These are phyloP conservation scores for Chalcosyrphus nemorum DNA, from an alignment of 2,888 invertebrate species.

Conservation along the genomic window DNA sequence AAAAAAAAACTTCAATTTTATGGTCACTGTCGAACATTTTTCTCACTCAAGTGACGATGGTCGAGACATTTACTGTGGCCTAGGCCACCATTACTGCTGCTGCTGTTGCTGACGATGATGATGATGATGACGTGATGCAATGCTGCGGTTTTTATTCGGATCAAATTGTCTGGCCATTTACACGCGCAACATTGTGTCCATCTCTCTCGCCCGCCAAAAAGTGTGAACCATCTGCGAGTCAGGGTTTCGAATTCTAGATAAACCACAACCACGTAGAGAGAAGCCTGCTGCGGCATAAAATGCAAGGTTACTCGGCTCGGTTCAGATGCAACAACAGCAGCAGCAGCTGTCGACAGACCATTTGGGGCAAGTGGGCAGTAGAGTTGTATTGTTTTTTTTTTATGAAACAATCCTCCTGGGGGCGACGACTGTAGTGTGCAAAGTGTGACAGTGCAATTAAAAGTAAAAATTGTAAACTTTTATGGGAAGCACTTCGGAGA, in stretches of 20 bases:
- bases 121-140: slow-evolving; percentile 60
- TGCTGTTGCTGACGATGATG: background rate
- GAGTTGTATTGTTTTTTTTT: background rate
- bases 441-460: slow-evolving; percentile 65
- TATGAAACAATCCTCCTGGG: slow-evolving; percentile 11
- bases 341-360: slow-evolving; percentile 27
- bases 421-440: slow-evolving; percentile 26
- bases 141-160: slow-evolving; percentile 64
- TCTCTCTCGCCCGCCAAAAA: slow-evolving; percentile 40
- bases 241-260: slow-evolving; percentile 33
- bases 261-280: slow-evolving; percentile 33
- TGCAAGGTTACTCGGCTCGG: slow-evolving; percentile 42
- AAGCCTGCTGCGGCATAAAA: background rate
- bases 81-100: background rate
- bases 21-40: slow-evolving; percentile 35
- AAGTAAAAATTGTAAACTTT: slow-evolving; percentile 45
- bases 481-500: slow-evolving; percentile 38
- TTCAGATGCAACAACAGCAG: slow-evolving; percentile 26
- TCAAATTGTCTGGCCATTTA: slow-evolving; percentile 61
- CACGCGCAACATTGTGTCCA: slow-evolving; percentile 56
- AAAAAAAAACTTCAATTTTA: slow-evolving; percentile 24
- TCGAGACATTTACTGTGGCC: slow-evolving; percentile 19
- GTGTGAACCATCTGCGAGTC: slow-evolving; percentile 35
- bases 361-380: slow-evolving; percentile 50
- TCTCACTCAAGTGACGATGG: slow-evolving; percentile 43